Evolutionary conservation across 1,140 invertebrate species (phyloP), one percentile per base, ranked within the genome.

Genomic region (Limonius californicus): DNA sequence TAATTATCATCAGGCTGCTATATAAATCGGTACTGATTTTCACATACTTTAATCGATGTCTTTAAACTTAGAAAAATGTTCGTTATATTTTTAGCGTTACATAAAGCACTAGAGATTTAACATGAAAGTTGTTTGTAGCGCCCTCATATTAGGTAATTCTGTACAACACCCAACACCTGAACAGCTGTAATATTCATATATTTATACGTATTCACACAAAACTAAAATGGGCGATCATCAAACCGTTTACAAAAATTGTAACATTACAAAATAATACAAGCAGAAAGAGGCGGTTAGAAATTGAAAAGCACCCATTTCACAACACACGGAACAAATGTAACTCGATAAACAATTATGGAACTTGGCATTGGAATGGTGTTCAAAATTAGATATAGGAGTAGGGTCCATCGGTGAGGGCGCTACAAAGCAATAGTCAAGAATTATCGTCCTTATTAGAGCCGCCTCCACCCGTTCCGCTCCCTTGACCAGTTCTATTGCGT

Each of bases 391-490:
- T 86, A 74, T 87, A 87, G 65, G 87, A 89, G 77, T 89, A 90
- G 70, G 88, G 88, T 81, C 89, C 89, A 82, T 97, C 93, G 72
- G 93, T 97, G 85, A 96, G 92, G 88, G 93, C 92, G 90, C 93
- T 95, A 94, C 94, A 95, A 83, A 96, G 89, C 88, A 96, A 90
- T 87, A 95, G 93, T 95, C 93, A 95, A 87, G 93, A 95, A 80
- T 92, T 92, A 80, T 94, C 92, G 78, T 95, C 91, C 77, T 94
- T 94, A 76, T 85, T 85, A 39, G 81, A 78, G 62, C 81, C 81
- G 65, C 81, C 81, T 53, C 81, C 81, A 58, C 80, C 80, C 65
- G 80, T 82, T 59, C 80, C 80, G 65, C 80, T 79, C 9, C 80
- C 80, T 71, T 82, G 81, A n/a, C 74, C 77, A 3, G 72, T 71